Evolutionary conservation across 1,140 invertebrate genomes (phyloP), one percentile per base, ranked within the genome.

Genomic region (Coptotermes formosanus): DNA sequence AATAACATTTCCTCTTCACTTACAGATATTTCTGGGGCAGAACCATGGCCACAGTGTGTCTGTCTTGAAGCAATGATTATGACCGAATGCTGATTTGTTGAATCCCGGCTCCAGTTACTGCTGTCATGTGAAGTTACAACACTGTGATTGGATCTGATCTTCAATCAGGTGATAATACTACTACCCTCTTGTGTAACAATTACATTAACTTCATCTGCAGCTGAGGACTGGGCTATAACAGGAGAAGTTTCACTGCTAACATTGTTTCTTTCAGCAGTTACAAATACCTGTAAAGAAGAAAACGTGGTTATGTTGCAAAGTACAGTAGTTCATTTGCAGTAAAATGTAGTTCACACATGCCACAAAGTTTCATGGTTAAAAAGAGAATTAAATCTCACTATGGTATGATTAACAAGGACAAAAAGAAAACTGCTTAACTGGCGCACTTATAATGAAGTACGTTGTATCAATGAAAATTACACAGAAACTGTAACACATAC

Each of bases 141-240:
- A 84, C 23, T 84, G 45, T 59, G 83, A 84, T 84, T 84, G 45
- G 83, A 6, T 52, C 48, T 52, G 30, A 84, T 84, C 45, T 84
- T 84, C 83, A 84, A 59, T 84, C 83, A 84, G 45, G 83, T 84
- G 55, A 84, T 84, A 52, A 84, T 32, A 84, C 83, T 59, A n/a
- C 25, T n/a, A 11, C 83, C 83, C 12, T 52, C 45, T 84, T 84
- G 83, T 30, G 48, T 48, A 52, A 84, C 83, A 84, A 84, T 84
- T 16, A 84, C 83, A 84, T 84, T 52, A 55, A 84, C 83, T 82
- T 86, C 85, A n/a, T 86, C 75, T 45, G 75, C 85, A 82, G 43
- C 43, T 32, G 75, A 30, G 14, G 84, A 69, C 6, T 14, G 32
- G 38, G 59, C 38, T 64, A 38, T 59, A 75, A 64, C 21, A 19